A percentile compares a stretch with the other conserved stretches of the same genome.
These are phyloP conservation scores for Nansenia antarctica DNA, from an alignment of 2,113 vertebrate genomes.

Conservation along the genomic window DNA sequence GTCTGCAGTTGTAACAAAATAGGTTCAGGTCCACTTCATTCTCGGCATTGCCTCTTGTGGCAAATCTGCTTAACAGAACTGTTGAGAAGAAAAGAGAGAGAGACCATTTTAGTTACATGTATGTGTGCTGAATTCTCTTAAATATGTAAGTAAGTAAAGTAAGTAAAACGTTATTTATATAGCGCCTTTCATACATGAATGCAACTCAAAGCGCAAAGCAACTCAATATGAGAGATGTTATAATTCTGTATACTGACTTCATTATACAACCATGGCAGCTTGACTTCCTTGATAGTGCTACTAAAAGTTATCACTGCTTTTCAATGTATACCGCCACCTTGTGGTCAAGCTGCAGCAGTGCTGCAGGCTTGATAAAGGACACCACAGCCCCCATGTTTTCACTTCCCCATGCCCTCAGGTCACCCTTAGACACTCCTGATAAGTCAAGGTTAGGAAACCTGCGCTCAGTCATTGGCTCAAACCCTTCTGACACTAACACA, in stretches of 20 bases:
- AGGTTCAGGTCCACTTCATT: slow-evolving; percentile 36
- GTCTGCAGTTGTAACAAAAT: slow-evolving; percentile 30
- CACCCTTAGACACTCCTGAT: not conserved
- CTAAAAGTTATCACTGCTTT: not conserved
- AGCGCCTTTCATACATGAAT: not conserved
- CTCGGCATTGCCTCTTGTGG: slow-evolving; percentile 30
- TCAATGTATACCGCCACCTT: slow-evolving; percentile 53
- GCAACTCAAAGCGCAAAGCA: not conserved
- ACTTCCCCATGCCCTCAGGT: not conserved
- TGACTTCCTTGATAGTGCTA: too few species aligned
- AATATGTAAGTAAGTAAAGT: too few species aligned
- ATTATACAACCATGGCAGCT: not conserved
- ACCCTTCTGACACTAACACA: not conserved
- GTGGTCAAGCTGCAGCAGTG: slow-evolving; percentile 24
- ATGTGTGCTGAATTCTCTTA: too few species aligned
- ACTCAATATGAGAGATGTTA: not conserved
- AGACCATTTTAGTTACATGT: not conserved
- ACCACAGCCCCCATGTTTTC: not conserved
- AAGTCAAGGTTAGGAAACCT: not conserved
- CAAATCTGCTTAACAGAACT: slow-evolving; percentile 75
- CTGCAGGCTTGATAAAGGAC: not conserved
- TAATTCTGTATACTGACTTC: too few species aligned
- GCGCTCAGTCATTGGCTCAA: not conserved
- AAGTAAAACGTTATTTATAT: too few species aligned
- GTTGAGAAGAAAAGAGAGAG: not conserved